A percentile compares a stretch with the other conserved stretches of the same genome.
These are phyloP conservation scores for Aramus guarauna DNA, from an alignment of 2,113 vertebrate species.

Conservation along the genomic window DNA sequence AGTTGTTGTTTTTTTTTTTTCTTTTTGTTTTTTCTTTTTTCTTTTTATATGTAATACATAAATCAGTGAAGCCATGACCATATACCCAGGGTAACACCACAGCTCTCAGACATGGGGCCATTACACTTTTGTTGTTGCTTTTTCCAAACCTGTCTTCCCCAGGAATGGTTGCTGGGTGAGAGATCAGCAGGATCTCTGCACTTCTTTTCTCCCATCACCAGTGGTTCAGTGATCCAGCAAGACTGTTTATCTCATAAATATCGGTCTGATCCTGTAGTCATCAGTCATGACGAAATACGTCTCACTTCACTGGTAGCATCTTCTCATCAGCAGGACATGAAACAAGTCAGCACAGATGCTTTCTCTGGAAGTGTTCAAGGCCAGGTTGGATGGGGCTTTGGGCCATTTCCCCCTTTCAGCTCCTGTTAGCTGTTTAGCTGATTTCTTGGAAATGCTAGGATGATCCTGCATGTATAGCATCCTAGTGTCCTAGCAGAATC, in stretches of 20 bases:
- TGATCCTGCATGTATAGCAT: background rate
- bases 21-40: background rate
- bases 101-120: background rate
- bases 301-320: background rate
- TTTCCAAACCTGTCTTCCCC: background rate
- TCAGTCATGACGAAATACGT: background rate
- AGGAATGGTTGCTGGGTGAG: background rate
- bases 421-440: background rate
- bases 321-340: background rate
- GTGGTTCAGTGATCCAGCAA: background rate
- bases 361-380: background rate
- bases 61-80: background rate
- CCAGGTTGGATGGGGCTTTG: too few relatives aligned
- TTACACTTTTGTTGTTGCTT: background rate
- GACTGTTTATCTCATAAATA: background rate
- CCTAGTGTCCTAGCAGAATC: background rate
- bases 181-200: background rate
- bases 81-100: background rate
- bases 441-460: background rate
- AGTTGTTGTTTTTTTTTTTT: background rate
- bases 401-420: background rate
- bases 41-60: background rate
- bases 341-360: background rate
- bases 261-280: background rate
- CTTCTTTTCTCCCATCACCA: background rate